A percentile compares a stretch with the other conserved stretches of the same genome.
These are phyloP conservation scores for Yponomeuta cagnagella DNA, from an alignment of 2,888 invertebrate genomes.

Conservation along the genomic window DNA sequence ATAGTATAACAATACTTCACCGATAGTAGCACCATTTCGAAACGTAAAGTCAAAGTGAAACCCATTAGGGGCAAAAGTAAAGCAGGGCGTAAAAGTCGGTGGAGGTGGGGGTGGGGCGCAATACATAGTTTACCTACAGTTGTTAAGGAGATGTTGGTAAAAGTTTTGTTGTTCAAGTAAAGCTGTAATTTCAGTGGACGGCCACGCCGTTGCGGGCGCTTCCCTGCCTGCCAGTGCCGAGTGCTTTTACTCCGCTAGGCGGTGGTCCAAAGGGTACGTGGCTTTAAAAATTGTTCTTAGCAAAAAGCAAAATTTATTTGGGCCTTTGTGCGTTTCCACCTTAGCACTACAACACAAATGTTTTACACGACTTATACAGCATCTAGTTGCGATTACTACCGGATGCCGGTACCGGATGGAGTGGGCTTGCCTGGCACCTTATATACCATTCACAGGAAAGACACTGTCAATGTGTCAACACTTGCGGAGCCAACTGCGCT, in stretches of 20 bases:
- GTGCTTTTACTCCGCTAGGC: conserved; percentile 40
- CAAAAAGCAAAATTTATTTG: too few species aligned
- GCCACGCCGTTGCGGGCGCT: conserved; percentile 21
- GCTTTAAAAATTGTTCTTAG: not conserved
- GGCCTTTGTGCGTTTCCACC: too few species aligned
- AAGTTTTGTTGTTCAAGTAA: conserved; percentile 29
- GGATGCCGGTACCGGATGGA: too few species aligned
- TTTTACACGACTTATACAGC: too few species aligned
- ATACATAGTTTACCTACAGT: conserved; percentile 34
- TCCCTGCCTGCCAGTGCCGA: conserved; percentile 38
- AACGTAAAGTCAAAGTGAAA: not conserved
- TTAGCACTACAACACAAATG: too few species aligned
- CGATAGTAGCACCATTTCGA: not conserved
- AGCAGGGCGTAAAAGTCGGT: conserved; percentile 30
- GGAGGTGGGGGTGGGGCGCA: conserved; percentile 31
- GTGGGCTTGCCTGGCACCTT: too few species aligned
- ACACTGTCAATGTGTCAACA: too few species aligned
- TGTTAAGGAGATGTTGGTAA: conserved; percentile 39
- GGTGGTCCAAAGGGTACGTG: not conserved
- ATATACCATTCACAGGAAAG: too few species aligned
- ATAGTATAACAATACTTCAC: not conserved
- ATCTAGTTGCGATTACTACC: too few species aligned
- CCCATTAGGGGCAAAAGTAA: conserved; percentile 8
- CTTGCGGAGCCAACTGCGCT: too few species aligned
- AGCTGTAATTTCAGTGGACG: conserved; percentile 59